A percentile compares a stretch with the other conserved stretches of the same genome.
These are phyloP conservation scores for Elanoides forficatus DNA, from an alignment of 2,113 vertebrate species.

Conservation along the genomic window DNA sequence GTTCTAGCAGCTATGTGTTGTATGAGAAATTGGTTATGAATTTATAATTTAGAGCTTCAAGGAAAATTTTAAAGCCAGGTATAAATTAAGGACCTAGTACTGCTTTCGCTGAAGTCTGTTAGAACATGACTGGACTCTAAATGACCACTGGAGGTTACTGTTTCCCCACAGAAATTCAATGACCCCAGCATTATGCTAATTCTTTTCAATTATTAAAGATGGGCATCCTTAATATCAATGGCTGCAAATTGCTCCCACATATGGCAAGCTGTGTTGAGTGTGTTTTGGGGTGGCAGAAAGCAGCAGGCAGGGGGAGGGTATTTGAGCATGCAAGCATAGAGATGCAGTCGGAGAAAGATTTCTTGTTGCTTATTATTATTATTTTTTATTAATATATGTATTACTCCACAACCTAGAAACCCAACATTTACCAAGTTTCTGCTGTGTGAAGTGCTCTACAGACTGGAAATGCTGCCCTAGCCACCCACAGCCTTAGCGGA, in stretches of 20 bases:
- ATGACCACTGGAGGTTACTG: slow-evolving; percentile 40
- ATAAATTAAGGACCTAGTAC: slow-evolving; percentile 5
- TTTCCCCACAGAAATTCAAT: slow-evolving; percentile 22
- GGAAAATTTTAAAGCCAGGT: slow-evolving; percentile 18
- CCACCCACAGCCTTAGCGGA: background rate
- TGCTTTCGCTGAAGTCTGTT: background rate
- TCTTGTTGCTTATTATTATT: background rate
- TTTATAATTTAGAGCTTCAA: slow-evolving; percentile 31
- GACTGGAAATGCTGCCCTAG: background rate
- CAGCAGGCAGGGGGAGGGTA: fast-evolving
- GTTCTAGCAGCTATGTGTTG: background rate
- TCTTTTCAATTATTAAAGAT: slow-evolving; percentile 18
- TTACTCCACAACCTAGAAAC: background rate
- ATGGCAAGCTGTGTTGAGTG: background rate
- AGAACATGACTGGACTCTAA: slow-evolving; percentile 42
- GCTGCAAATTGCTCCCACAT: background rate
- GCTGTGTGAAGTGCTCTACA: background rate
- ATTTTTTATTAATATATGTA: background rate
- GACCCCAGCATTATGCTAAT: slow-evolving; percentile 18
- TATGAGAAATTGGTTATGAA: slow-evolving; percentile 3
- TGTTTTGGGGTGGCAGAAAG: background rate
- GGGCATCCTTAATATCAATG: background rate
- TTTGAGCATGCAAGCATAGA: background rate
- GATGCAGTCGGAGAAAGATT: background rate
- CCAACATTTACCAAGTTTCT: background rate